Conservation (phyloP, 2,888 invertebrate species). For the Ernsta delagoae region DNA sequence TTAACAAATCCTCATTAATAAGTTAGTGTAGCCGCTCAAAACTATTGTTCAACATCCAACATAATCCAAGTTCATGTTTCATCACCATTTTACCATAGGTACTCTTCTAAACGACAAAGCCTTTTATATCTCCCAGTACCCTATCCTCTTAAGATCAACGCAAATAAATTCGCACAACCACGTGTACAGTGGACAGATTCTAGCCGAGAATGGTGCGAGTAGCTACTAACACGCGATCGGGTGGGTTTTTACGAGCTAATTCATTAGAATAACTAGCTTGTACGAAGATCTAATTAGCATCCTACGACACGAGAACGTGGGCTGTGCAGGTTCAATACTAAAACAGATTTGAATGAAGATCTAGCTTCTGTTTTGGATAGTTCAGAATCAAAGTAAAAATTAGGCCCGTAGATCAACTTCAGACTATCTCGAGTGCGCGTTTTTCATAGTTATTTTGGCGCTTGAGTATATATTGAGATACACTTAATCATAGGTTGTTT, state of each 20-base stretch:
- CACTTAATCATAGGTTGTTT: no score
- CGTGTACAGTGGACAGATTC: conserved; percentile 29
- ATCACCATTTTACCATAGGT: neutral
- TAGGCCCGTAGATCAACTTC: no score
- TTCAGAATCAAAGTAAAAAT: neutral
- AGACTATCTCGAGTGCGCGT: no score
- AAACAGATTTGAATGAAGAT: conserved; percentile 4
- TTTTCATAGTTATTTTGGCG: no score
- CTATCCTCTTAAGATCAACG: conserved; percentile 1
- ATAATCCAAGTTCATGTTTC: no score
- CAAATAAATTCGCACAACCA: conserved; percentile 21
- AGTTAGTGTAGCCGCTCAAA: no score
- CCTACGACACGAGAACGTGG: conserved; percentile 54
- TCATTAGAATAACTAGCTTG: conserved; percentile 66
- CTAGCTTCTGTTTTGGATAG: neutral
- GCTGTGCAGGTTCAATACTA: conserved; percentile 44
- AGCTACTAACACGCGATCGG: conserved; percentile 43
- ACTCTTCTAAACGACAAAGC: neutral
- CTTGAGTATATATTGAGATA: no score
- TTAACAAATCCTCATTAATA: no score
- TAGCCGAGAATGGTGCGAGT: conserved; percentile 18
- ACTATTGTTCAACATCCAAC: no score
- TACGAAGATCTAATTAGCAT: conserved; percentile 69
- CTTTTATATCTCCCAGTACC: neutral
- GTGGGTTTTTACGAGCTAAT: conserved; percentile 64